A percentile compares a stretch with the other conserved stretches of the same genome.
Evolutionary conservation across 1,140 invertebrate species (phyloP).

Genomic region (Drosophila ironensis): DNA sequence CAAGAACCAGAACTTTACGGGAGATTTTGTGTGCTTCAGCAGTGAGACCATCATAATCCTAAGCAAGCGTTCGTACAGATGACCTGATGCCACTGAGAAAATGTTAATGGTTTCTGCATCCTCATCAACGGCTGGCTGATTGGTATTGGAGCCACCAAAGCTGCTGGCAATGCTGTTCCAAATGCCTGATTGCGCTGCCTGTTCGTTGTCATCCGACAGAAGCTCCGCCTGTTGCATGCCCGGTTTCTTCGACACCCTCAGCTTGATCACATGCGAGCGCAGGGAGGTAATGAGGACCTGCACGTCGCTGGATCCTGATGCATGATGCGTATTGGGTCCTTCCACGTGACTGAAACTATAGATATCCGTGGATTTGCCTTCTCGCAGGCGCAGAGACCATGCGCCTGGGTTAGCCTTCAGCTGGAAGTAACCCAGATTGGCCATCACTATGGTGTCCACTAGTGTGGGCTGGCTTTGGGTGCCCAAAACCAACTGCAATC

Average conservation of each 20-base stretch:
- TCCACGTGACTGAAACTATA: slow-evolving; percentile 90
- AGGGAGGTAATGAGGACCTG: slow-evolving; percentile 94
- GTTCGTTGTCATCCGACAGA: slow-evolving; percentile 90
- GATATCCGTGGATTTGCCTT: slow-evolving; percentile 96
- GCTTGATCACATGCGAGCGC: slow-evolving; percentile 94
- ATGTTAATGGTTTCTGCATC: slow-evolving; percentile 97
- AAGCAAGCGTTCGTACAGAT: slow-evolving; percentile 98
- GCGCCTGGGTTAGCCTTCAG: slow-evolving; percentile 98
- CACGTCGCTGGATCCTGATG: slow-evolving; percentile 82
- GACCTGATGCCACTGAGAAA: slow-evolving; percentile 99
- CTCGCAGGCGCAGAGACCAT: slow-evolving; percentile 93
- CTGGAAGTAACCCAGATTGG: slow-evolving; percentile 99
- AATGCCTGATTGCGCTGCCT: slow-evolving; percentile 86
- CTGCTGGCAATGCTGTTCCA: slow-evolving; percentile 97
- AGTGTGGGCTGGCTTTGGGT: slow-evolving; percentile 89
- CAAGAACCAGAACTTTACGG: slow-evolving; percentile 99
- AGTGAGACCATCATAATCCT: slow-evolving; percentile 99
- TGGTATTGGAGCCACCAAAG: slow-evolving; percentile 84
- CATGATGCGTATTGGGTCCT: slow-evolving; percentile 83
- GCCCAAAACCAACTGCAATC: slow-evolving; percentile 97
- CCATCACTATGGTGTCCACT: slow-evolving; percentile 99
- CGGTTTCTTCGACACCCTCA: slow-evolving; percentile 94
- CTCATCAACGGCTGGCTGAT: slow-evolving; percentile 83
- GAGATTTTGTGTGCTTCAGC: slow-evolving; percentile 97
- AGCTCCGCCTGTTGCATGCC: slow-evolving; percentile 93